Conservation (phyloP, 1,140 invertebrate species). For the Sarcophaga bullata region DNA sequence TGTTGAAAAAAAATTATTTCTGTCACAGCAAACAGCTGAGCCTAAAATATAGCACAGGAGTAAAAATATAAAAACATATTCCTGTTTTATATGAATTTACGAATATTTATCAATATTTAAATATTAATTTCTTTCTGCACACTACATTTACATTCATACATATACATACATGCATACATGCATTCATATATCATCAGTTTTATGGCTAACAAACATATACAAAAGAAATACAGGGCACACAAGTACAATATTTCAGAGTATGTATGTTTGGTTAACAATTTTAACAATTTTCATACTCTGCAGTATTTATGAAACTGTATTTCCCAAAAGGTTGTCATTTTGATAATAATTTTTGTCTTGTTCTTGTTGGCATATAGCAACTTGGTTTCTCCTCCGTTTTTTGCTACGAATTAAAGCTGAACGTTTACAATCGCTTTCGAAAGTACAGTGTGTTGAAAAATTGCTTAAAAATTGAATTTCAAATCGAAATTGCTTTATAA, state of each 20-base stretch:
- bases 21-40: not conserved
- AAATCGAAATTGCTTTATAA: too few relatives aligned
- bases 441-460: too few relatives aligned
- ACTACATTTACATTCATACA: too few relatives aligned
- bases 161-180: not conserved
- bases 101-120: constrained; percentile 27
- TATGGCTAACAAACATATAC: not conserved
- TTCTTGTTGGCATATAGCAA: too few relatives aligned
- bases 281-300: constrained; percentile 7
- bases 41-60: not conserved
- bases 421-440: too few relatives aligned
- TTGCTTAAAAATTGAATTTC: too few relatives aligned
- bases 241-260: not conserved
- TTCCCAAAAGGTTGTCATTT: constrained; percentile 24
- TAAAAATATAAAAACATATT: not conserved
- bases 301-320: constrained; percentile 20
- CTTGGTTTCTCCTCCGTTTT: too few relatives aligned
- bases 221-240: not conserved
- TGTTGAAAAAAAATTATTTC: not conserved
- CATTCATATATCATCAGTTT: constrained; percentile 15
- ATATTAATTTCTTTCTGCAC: constrained; percentile 13
- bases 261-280: not conserved
- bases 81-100: not conserved
- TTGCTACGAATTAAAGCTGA: too few relatives aligned
- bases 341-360: not conserved